These are phyloP conservation scores for Isichthys henryi DNA, from an alignment of 2,113 vertebrate species.

Conservation along the genomic window DNA sequence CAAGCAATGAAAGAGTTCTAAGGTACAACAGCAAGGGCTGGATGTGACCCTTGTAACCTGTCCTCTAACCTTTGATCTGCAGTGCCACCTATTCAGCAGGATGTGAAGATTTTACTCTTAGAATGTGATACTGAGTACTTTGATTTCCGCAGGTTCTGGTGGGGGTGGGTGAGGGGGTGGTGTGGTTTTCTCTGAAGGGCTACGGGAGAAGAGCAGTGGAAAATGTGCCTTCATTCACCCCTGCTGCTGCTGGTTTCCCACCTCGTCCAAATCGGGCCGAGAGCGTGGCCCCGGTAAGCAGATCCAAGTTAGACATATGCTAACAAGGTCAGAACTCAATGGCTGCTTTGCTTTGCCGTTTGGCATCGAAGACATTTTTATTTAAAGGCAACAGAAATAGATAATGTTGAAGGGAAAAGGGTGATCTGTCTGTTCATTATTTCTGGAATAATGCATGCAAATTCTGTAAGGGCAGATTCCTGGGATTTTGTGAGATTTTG, in stretches of 20 bases:
- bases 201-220: slow-evolving; percentile 12
- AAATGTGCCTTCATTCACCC: background rate
- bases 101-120: background rate
- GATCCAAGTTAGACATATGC: slow-evolving; percentile 25
- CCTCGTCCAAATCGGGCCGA: slow-evolving; percentile 21
- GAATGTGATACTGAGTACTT: background rate
- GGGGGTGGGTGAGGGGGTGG: background rate
- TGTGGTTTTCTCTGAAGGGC: slow-evolving; percentile 14
- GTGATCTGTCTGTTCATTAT: background rate
- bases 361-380: background rate
- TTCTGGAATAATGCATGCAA: background rate
- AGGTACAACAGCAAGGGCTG: background rate
- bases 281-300: slow-evolving; percentile 25
- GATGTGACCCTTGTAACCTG: background rate
- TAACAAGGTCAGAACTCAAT: slow-evolving; percentile 39
- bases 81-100: background rate
- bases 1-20: background rate
- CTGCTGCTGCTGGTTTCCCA: slow-evolving; percentile 5
- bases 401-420: background rate
- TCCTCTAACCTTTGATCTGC: background rate
- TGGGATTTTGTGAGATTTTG: background rate
- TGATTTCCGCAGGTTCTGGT: background rate
- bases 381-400: background rate
- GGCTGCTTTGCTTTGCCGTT: background rate
- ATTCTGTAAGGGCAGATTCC: too few relatives aligned